Conservation (phyloP, 2,888 invertebrate genomes). For the Heliothis peltigera region DNA sequence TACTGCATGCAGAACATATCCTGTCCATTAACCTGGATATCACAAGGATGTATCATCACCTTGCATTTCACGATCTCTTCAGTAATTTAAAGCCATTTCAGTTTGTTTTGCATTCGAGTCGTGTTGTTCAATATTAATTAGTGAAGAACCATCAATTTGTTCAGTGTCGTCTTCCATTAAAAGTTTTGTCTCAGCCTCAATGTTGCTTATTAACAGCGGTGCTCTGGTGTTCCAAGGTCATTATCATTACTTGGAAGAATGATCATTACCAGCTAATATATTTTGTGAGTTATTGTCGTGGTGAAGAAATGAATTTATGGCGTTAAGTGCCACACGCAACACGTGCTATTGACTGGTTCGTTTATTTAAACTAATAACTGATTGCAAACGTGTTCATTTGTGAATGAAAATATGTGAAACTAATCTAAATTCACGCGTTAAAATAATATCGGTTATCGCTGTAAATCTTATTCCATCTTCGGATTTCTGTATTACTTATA, state of each 20-base stretch:
- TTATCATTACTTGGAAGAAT: slow-evolving; percentile 29
- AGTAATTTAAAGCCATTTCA: slow-evolving; percentile 26
- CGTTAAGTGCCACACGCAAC: neutral
- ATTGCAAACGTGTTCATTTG: neutral
- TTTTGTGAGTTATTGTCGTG: slow-evolving; percentile 41
- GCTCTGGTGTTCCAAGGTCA: slow-evolving; percentile 39
- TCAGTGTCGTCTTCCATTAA: slow-evolving; percentile 56
- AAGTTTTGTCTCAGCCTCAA: slow-evolving; percentile 15
- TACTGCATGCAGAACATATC: slow-evolving; percentile 26
- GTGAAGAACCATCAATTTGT: slow-evolving; percentile 61
- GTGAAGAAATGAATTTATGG: slow-evolving; percentile 7
- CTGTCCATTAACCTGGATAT: slow-evolving; percentile 37
- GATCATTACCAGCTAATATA: slow-evolving; percentile 23
- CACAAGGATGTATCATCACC: slow-evolving; percentile 26
- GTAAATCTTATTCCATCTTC: slow-evolving; percentile 42
- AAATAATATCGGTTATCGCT: slow-evolving; percentile 8
- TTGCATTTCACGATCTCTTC: slow-evolving; percentile 20
- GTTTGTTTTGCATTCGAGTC: slow-evolving; percentile 30
- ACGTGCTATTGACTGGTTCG: neutral
- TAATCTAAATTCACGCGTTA: slow-evolving; percentile 14
- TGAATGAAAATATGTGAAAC: slow-evolving; percentile 13
- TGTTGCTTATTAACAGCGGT: slow-evolving; percentile 33
- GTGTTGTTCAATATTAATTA: slow-evolving; percentile 55
- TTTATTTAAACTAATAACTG: slow-evolving; percentile 4
- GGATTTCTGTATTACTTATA: slow-evolving; percentile 33